These are phyloP conservation scores for Spatula clypeata DNA, from an alignment of 2,797 vertebrate genomes.

Conservation along the genomic window DNA sequence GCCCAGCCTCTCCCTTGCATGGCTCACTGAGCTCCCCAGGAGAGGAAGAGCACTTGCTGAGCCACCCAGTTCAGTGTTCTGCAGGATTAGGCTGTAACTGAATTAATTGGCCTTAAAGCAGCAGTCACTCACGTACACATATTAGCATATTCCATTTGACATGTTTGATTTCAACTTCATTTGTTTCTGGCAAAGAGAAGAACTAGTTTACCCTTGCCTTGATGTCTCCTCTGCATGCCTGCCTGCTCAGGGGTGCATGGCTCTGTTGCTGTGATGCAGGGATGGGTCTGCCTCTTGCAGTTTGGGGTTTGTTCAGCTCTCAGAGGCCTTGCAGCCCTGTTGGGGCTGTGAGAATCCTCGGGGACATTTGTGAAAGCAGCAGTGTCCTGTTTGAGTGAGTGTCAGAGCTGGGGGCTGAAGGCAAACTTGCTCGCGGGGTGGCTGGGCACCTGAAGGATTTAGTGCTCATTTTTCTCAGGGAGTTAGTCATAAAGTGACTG, in stretches of 20 bases:
- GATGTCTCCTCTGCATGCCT: not conserved
- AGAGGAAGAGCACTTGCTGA: not conserved
- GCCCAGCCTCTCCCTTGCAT: accelerated
- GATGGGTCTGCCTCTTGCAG: not conserved
- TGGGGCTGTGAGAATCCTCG: not conserved
- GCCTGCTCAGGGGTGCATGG: not conserved
- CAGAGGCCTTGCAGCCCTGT: not conserved
- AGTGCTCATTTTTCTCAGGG: not conserved
- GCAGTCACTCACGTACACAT: not conserved
- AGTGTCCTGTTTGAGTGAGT: not conserved
- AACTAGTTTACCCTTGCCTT: not conserved
- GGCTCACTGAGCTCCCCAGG: accelerated
- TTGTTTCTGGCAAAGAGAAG: not conserved
- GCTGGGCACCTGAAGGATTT: not conserved
- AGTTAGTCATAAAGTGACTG: not conserved
- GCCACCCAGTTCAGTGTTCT: not conserved
- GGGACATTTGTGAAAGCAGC: not conserved
- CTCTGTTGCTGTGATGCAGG: not conserved
- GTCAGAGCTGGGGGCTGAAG: no score
- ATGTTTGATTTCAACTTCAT: slow-evolving; percentile 1
- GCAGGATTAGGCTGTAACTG: not conserved
- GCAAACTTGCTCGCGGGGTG: not conserved
- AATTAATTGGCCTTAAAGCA: not conserved
- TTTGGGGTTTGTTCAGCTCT: not conserved
- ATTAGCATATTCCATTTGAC: not conserved